Conservation (phyloP, 2,113 vertebrate species). For the Heloderma charlesbogerti region DNA sequence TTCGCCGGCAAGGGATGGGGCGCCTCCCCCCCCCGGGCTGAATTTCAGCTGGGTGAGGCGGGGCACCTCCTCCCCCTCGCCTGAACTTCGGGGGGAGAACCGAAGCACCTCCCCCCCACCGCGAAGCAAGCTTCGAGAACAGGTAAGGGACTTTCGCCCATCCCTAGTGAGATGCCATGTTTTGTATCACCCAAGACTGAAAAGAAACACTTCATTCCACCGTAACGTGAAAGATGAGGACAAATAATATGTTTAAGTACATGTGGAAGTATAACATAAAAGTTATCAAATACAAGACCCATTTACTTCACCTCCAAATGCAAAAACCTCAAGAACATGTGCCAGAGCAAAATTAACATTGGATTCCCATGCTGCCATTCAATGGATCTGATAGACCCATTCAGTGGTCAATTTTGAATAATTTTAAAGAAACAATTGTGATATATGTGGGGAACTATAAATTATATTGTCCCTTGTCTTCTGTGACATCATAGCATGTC, state of each 20-base stretch:
- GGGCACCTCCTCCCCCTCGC: too few relatives aligned
- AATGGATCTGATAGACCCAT: background rate
- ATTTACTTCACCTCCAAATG: background rate
- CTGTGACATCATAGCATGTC: background rate
- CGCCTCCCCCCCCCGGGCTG: too few relatives aligned
- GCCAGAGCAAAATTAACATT: background rate
- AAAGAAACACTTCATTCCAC: background rate
- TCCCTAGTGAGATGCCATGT: background rate
- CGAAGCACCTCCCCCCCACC: too few relatives aligned
- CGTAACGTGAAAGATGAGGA: background rate
- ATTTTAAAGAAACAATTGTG: background rate
- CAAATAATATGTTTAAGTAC: background rate
- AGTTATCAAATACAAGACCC: background rate
- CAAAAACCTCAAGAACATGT: background rate
- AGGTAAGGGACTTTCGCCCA: too few relatives aligned
- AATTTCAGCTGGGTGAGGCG: too few relatives aligned
- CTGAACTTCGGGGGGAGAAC: too few relatives aligned
- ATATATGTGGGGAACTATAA: background rate
- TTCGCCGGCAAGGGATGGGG: too few relatives aligned
- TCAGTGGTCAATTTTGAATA: background rate
- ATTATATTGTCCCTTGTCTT: background rate
- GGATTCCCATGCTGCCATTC: too few relatives aligned
- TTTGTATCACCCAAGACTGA: background rate
- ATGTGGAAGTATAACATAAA: background rate
- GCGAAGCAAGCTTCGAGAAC: too few relatives aligned